phyloP scores from a whole-genome alignment of 2,888 invertebrate species.

The Coenonympha arcania region DNA sequence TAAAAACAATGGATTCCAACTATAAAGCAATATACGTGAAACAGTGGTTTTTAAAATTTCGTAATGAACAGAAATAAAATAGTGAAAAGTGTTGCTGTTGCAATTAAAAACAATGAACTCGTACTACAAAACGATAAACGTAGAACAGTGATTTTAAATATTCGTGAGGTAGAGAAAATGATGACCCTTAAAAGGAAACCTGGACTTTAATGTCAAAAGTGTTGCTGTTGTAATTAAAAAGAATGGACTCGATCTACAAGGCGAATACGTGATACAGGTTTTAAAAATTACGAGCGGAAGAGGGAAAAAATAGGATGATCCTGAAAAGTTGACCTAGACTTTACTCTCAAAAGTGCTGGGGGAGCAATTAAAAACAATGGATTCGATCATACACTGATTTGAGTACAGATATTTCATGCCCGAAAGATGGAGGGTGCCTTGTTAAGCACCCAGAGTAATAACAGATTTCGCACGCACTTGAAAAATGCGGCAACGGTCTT shows the following conservation, averaged over 20 bases:
- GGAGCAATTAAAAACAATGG: constrained; percentile 43
- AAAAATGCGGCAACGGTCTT: constrained; percentile 68
- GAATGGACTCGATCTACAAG: too few species aligned
- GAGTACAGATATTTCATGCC: constrained; percentile 27
- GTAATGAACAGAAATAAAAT: not conserved
- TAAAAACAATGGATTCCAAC: too few species aligned
- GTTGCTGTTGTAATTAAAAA: too few species aligned
- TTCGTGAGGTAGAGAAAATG: too few species aligned
- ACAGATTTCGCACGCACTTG: constrained; percentile 60
- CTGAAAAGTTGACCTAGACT: constrained; percentile 3
- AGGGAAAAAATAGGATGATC: not conserved
- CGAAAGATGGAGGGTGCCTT: constrained; percentile 70
- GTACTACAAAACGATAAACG: too few species aligned
- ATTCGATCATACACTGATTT: constrained; percentile 53
- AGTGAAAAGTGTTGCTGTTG: constrained; percentile 29
- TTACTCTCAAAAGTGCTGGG: constrained; percentile 23
- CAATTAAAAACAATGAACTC: constrained; percentile 46
- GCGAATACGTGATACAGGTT: not conserved
- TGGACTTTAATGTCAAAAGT: too few species aligned
- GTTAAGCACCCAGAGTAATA: constrained; percentile 65
- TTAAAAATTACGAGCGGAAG: not conserved
- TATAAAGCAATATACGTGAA: too few species aligned
- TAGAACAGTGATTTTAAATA: too few species aligned
- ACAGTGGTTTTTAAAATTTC: not conserved
- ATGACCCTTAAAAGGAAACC: too few species aligned